Evolutionary conservation across 2,797 vertebrate species (phyloP), one percentile per base, ranked within the genome.

Genomic region (Lacerta bilineata): DNA sequence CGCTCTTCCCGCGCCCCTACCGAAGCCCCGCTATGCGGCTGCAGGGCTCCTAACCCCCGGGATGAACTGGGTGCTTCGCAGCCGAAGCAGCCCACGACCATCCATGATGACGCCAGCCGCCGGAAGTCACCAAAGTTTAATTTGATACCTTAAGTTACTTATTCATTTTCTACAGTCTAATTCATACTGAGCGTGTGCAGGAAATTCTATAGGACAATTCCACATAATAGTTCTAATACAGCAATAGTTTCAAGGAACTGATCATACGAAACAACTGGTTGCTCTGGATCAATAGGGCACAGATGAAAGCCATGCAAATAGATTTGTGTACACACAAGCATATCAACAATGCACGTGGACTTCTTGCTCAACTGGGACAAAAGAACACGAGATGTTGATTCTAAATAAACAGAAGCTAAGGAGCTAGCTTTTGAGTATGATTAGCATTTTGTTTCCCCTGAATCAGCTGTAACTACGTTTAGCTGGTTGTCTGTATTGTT

Each of bases 401-500:
- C 66, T 86, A 29, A n/a, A 83, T 77, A 89, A 76, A 74, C 76
- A 66, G 68, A 71, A 87, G 18, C 75, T 0, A 0, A 27, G 80
- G 4, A 69, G n/a, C 25, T 36, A 77, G 61, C 17, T 82, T 80
- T 61, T 18, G 9, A n/a, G 20, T 17, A 59, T 61, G 29, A 74
- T 50, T n/a, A 72, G 10, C 4, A 17, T 74, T 55, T 50, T 68
- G 18, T 55, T 6, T 77, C 61, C 88, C 88, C 39, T 2, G 0
- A 84, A 76, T 8, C 0, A 23, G 39, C 46, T 89, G 85, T 1
- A 89, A 68, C 66, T 83, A 18, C 59, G 83, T 41, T 87, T 86
- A 94, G 6, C 18, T 39, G 7, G 64, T 20, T 69, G 74, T 36
- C 46, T 82, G 61, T 77, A 71, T 61, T 59, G 39, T 80, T 90